Conservation (phyloP, 2,797 vertebrate species). For the Anolis apletophallus region DNA sequence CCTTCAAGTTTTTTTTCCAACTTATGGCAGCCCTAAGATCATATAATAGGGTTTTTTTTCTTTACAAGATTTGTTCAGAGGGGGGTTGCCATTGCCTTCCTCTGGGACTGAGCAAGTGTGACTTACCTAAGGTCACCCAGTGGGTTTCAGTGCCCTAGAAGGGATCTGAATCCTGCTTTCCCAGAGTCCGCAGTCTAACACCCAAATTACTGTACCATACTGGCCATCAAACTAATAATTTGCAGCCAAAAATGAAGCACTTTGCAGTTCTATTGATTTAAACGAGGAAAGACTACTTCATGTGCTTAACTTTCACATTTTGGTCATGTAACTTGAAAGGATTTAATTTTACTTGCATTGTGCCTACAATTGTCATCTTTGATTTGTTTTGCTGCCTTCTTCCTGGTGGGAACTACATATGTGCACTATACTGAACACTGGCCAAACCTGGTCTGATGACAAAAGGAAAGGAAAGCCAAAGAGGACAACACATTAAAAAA, state of each 20-base stretch:
- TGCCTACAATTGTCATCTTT: background rate
- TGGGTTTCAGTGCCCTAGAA: too few relatives aligned
- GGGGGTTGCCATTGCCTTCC: too few relatives aligned
- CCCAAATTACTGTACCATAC: too few relatives aligned
- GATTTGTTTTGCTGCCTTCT: background rate
- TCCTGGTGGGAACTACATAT: background rate
- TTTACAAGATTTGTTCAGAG: too few relatives aligned
- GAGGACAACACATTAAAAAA: slow-evolving; percentile 33
- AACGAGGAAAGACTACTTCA: background rate
- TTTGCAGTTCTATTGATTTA: background rate
- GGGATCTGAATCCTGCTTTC: too few relatives aligned
- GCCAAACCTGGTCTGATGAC: slow-evolving; percentile 1
- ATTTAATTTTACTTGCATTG: background rate
- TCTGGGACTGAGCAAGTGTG: too few relatives aligned
- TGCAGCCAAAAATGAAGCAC: background rate
- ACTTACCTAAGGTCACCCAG: too few relatives aligned
- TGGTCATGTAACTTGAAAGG: background rate
- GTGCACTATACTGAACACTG: background rate
- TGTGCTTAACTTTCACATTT: background rate
- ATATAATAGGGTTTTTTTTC: too few relatives aligned
- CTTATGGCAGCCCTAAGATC: too few relatives aligned
- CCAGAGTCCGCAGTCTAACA: too few relatives aligned
- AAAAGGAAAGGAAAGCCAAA: background rate
- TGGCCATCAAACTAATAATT: too few relatives aligned
- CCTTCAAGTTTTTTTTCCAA: too few relatives aligned